Base-by-base conservation (phyloP, 1,140 invertebrate genomes). In the Drosophila dunni region DNA sequence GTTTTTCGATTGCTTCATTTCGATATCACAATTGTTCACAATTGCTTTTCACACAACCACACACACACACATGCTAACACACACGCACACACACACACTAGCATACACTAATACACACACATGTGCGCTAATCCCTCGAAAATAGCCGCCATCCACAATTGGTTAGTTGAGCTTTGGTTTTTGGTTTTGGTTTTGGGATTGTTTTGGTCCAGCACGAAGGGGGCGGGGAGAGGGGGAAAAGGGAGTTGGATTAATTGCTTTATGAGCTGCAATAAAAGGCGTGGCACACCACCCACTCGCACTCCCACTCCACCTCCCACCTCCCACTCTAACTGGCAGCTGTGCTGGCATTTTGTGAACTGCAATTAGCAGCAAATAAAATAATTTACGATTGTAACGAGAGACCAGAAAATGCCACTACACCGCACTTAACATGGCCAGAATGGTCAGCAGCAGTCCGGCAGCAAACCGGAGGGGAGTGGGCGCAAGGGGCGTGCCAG, bases 361-460 rank as follows among this genome's bases (percentile, higher is more conserved):
- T 89, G 84, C 84, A 89, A 89, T 89, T 89, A 89, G 84, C 84
- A 89, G 84, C 80, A 89, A 89, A 89, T 89, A 89, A 89, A 89
- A 89, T 89, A 89, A 89, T 89, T 89, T 89, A 89, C 84, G 84
- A 89, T 88, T 82, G 79, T 77, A 82, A 86, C 86, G 75, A 79
- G 61, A 72, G 75, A 79, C 56, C 75, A 48, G 60, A 76, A 54
- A 78, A 58, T 81, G 69, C 65, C 73, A 76, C 67, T 42, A 71
- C 45, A 74, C 20, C 56, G 66, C 56, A 67, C 64, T 67, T 17
- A 63, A 46, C 50, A 44, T 34, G 40, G 50, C 38, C 11, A 15
- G 17, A 45, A 20, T 64, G 62, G 40, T 50, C 62, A 34, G 46
- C 24, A 63, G 46, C 9, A 50, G 46, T 29, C 46, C 46, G 58